These are phyloP conservation scores for Yponomeuta malinellus DNA, from an alignment of 2,888 invertebrate genomes.

Conservation along the genomic window DNA sequence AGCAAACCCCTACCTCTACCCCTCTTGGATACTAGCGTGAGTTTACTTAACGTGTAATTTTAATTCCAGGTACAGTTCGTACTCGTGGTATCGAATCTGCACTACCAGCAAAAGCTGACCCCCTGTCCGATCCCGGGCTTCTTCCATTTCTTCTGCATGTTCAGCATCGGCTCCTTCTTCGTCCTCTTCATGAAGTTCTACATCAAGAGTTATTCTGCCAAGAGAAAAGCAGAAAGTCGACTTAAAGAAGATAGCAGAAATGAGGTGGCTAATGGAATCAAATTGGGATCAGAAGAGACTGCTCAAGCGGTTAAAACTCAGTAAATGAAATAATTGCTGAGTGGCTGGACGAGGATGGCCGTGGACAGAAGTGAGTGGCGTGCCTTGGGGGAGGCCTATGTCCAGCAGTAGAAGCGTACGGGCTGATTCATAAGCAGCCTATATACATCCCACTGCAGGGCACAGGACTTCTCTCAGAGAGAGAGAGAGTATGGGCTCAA, in stretches of 20 bases:
- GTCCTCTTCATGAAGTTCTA: constrained; percentile 81
- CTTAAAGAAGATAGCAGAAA: neutral
- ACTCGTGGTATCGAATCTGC: constrained; percentile 50
- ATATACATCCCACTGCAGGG: no score
- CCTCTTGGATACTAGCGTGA: no score
- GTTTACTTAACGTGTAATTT: no score
- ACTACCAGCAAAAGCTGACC: constrained; percentile 58
- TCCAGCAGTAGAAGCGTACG: no score
- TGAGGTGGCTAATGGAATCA: neutral
- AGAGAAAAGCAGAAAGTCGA: neutral
- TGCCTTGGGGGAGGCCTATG: no score
- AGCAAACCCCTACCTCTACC: no score
- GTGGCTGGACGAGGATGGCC: no score
- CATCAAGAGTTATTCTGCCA: constrained; percentile 42
- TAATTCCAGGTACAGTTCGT: constrained; percentile 55
- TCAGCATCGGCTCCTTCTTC: constrained; percentile 76
- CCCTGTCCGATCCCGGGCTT: constrained; percentile 63
- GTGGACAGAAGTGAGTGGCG: no score
- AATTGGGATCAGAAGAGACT: neutral
- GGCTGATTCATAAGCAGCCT: no score
- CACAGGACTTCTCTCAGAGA: no score
- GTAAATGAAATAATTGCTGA: no score
- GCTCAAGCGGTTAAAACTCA: neutral
- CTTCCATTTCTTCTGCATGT: constrained; percentile 73
- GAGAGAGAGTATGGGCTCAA: no score